Base-by-base conservation (phyloP, 2,113 vertebrate species). In the Barbus barbus region DNA sequence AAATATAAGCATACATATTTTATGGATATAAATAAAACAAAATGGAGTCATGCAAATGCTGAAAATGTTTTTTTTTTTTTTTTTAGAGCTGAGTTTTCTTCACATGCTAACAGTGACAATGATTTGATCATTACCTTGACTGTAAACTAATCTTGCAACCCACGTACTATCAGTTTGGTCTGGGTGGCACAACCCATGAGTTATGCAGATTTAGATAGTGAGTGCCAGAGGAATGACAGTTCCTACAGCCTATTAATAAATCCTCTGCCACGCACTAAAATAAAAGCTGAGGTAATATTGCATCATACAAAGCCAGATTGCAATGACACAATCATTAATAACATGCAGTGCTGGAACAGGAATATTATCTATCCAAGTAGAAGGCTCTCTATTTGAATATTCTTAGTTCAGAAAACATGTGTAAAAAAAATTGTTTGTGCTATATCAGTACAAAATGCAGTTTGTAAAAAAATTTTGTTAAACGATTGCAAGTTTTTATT, bases 281-380 rank as follows among this genome's bases (percentile, higher is more conserved):
- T 73, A 73, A 73, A 73, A 24, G 22, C 69, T 73, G 69, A 73
- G 38, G 36, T 24, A 16, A 46, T 41, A 24, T 73, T 73, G 38
- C 69, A 73, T 44, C 22, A 44, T 24, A 46, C 22, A 73, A 44
- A 44, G 38, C 38, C 69, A 44, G 38, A 73, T 44, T 41, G 60
- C 60, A 63, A 63, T 63, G 60, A 63, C 60, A 63, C 60, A 63
- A 63, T 63, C 36, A n/a, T 41, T n/a, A 41, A n/a, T 71, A 71
- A 13, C 36, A 71, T 73, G 38, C 22, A 16, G 38, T 46, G 13
- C n/a, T 73, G n/a, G n/a, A 44, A n/a, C 12, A 14, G 60, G 58
- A n/a, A n/a, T 51, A 11, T n/a, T 28, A 73, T 44, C 22, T 12
- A 69, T 11, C 18, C 33, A 61, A 24, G 58, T 13, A 26, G 58